phyloP scores from a whole-genome alignment of 2,888 invertebrate species.

The Sinhomidia bicolor region DNA sequence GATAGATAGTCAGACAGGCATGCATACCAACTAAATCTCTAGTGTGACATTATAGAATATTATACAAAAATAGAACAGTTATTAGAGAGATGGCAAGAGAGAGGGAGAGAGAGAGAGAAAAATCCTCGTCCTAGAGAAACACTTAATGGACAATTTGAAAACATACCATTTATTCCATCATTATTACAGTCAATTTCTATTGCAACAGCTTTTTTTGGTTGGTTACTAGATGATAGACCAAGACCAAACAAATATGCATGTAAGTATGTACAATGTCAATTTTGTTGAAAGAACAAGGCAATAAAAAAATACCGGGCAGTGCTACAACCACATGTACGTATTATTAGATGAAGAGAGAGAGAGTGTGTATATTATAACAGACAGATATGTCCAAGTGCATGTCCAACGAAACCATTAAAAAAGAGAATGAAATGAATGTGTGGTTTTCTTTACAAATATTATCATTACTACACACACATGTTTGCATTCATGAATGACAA shows the following conservation, averaged over 20 bases:
- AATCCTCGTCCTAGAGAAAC: slow-evolving; percentile 58
- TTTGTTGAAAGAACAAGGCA: slow-evolving; percentile 31
- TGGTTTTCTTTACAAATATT: slow-evolving; percentile 49
- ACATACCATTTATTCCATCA: slow-evolving; percentile 41
- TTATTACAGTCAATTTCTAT: slow-evolving; percentile 44
- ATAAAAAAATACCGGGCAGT: slow-evolving; percentile 27
- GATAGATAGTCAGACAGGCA: background rate
- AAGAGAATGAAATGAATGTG: slow-evolving; percentile 11
- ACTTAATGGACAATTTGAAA: slow-evolving; percentile 53
- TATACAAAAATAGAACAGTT: slow-evolving; percentile 16
- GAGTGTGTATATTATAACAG: background rate
- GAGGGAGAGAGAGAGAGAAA: slow-evolving; percentile 14
- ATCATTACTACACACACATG: background rate
- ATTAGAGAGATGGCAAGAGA: no score
- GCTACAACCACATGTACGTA: background rate
- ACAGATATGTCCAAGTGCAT: slow-evolving; percentile 3
- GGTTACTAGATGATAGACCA: no score
- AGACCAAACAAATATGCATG: background rate
- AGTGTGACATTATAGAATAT: slow-evolving; percentile 45
- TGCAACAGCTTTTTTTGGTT: slow-evolving; percentile 17
- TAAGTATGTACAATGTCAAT: slow-evolving; percentile 26
- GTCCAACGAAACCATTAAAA: slow-evolving; percentile 38
- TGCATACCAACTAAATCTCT: slow-evolving; percentile 29
- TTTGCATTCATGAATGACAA: slow-evolving; percentile 31
- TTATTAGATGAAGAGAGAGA: no score